Conservation (phyloP, 2,888 invertebrate species). For the Lycophotia porphyrea region DNA sequence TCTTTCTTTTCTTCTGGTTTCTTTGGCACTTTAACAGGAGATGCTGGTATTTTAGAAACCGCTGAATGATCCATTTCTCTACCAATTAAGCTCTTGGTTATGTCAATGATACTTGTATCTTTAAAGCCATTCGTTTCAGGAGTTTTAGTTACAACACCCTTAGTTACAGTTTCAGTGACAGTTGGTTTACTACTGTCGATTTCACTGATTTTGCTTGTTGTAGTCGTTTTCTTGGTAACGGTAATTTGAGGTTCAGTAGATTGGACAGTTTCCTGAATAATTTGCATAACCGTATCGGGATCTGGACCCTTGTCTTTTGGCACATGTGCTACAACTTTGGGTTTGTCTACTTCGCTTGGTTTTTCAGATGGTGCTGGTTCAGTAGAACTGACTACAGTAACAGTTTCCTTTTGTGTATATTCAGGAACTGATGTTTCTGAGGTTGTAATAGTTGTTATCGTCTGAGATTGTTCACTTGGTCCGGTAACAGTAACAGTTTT, state of each 20-base stretch:
- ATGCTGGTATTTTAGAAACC: conserved; percentile 62
- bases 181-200: conserved; percentile 16
- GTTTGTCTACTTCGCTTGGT: conserved; percentile 18
- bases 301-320: conserved; percentile 20
- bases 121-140: conserved; percentile 48
- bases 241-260: conserved; percentile 52
- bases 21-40: conserved; percentile 28
- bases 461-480: conserved; percentile 32
- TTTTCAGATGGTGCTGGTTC: conserved; percentile 15
- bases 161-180: conserved; percentile 34
- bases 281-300: conserved; percentile 45
- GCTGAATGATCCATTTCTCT: conserved; percentile 71
- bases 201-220: conserved; percentile 28
- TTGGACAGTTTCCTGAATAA: conserved; percentile 58
- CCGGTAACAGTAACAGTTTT: conserved; percentile 34
- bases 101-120: conserved; percentile 55
- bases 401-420: conserved; percentile 24
- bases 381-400: conserved; percentile 27
- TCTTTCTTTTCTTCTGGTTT: conserved; percentile 32
- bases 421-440: conserved; percentile 36
- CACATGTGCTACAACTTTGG: conserved; percentile 4
- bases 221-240: conserved; percentile 33
- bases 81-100: conserved; percentile 66
- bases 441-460: conserved; percentile 26
- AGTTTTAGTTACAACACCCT: conserved; percentile 14